Evolutionary conservation across 1,140 invertebrate genomes (phyloP).

Genomic region (Xylocopa sonorina): DNA sequence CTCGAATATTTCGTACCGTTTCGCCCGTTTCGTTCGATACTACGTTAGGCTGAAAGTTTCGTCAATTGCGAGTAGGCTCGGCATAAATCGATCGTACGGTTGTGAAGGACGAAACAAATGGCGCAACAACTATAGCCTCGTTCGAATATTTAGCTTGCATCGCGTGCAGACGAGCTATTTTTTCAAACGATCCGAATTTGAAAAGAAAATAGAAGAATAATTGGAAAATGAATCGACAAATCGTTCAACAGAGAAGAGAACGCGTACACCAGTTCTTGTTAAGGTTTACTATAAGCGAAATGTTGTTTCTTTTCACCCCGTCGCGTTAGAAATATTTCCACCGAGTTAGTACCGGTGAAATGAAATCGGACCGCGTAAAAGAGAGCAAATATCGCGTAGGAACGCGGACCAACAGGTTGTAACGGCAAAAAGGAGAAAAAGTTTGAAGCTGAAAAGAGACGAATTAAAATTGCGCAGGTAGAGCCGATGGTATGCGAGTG

Average conservation of each 20-base stretch:
- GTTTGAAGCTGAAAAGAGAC: background rate
- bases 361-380: background rate
- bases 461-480: slow-evolving; percentile 34
- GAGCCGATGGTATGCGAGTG: slow-evolving; percentile 27
- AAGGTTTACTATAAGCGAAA: too few species aligned
- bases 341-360: too few species aligned
- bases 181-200: too few species aligned
- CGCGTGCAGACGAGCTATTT: background rate
- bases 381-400: background rate
- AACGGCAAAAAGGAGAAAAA: background rate
- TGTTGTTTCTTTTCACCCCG: too few species aligned
- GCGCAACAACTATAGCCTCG: slow-evolving; percentile 29
- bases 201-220: too few species aligned
- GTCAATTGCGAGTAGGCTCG: slow-evolving; percentile 21
- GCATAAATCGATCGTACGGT: slow-evolving; percentile 36
- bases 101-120: slow-evolving; percentile 47
- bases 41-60: slow-evolving; percentile 30
- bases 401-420: slow-evolving; percentile 14
- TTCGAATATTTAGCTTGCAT: slow-evolving; percentile 3
- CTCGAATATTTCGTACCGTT: too few species aligned
- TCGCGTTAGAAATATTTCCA: too few species aligned
- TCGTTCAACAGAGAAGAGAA: too few species aligned
- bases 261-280: too few species aligned
- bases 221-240: too few species aligned
- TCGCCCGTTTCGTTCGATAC: background rate